Base-by-base conservation (phyloP, 2,888 invertebrate species). In the Frankliniella intonsa region DNA sequence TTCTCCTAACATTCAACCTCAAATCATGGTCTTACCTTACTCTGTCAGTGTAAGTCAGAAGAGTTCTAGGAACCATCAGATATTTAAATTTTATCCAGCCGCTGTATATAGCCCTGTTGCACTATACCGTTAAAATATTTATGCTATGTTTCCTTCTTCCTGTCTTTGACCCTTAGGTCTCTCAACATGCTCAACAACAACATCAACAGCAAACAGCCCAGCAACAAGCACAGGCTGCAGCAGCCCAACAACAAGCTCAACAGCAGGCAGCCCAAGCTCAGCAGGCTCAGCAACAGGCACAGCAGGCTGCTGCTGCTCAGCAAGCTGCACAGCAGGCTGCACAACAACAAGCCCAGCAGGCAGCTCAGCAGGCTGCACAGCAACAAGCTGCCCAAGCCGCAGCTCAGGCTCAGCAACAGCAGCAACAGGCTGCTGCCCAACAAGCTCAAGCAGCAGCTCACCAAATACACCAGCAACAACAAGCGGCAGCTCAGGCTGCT, bases 401-500 rank as follows among this genome's bases (percentile, higher is more conserved):
- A 17, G 62, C 62, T 19, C 83, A 65, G 38, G 82, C 82, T 76
- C 84, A 82, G 65, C 81, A 65, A 50, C 83, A 83, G 27, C 84
- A 83, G 51, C 84, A 83, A 22, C 82, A 81, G 2, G 81, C 79
- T 0, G 84, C 83, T 19, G 83, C 84, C 11, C 83, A 83, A 38
- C 84, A 82, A 38, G 84, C 84, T 17, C 85, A 84, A 49, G 81
- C 83, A n/a, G 81, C 84, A 12, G 82, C 82, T 22, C 84, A 83
- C n/a, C 82, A 80, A 25, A 81, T 81, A 0, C 81, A 80, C 69
- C 82, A 82, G 17, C 82, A 83, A 62, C 62, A 81, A 12, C 83
- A 83, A 80, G 83, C 80, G 51, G 82, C 81, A 12, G 79, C 82
- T 8, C 80, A 76, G 25, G 69, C 69, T 76, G 69, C 69, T 12